These are phyloP conservation scores for Falco peregrinus DNA, from an alignment of 2,797 vertebrate genomes.

Conservation along the genomic window DNA sequence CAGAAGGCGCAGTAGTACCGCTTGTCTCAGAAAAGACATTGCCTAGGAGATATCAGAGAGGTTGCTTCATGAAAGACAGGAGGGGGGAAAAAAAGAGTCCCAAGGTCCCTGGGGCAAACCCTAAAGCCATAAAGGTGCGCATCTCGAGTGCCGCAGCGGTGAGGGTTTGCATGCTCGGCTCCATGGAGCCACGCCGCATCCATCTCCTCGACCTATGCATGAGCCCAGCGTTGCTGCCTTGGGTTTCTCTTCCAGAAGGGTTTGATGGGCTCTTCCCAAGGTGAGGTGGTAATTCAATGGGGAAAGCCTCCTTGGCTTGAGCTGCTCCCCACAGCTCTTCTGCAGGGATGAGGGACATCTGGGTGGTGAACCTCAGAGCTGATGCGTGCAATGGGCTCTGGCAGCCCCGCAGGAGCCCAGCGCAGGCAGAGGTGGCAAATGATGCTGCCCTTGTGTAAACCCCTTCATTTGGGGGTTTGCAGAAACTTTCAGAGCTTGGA, in stretches of 20 bases:
- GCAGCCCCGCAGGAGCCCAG: background rate
- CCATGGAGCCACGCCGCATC: background rate
- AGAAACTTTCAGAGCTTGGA: background rate
- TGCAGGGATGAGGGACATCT: background rate
- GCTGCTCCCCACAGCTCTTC: background rate
- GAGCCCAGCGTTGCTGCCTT: background rate
- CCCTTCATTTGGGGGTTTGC: background rate
- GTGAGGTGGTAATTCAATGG: background rate
- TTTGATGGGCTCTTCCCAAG: background rate
- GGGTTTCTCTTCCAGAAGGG: background rate
- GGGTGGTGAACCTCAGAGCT: background rate
- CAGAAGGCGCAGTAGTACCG: background rate
- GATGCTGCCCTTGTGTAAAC: background rate
- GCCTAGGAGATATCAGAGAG: background rate
- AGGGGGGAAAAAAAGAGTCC: background rate
- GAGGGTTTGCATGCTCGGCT: background rate
- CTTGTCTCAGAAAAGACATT: background rate
- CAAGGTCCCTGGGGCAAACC: background rate
- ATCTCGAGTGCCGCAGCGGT: fast-evolving
- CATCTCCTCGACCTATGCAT: background rate
- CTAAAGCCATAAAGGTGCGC: background rate
- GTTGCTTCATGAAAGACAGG: background rate
- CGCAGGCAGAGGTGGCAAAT: background rate
- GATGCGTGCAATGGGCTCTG: background rate
- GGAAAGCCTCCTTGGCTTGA: background rate